These are phyloP conservation scores for Urocyon cinereoargenteus DNA, from an alignment of 2,797 vertebrate species.

Conservation along the genomic window DNA sequence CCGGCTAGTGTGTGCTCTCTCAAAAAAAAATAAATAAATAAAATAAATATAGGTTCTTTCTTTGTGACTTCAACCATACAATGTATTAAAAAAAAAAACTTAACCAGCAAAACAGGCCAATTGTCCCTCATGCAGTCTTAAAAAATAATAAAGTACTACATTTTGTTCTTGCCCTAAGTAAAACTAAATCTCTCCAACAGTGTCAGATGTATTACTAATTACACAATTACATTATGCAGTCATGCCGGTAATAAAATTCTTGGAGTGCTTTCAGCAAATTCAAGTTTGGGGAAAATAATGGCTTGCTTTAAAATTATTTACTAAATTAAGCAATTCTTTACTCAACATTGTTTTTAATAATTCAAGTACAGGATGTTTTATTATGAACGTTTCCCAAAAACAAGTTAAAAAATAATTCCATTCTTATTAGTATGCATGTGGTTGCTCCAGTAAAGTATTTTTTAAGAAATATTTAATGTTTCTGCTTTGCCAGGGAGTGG, in stretches of 20 bases:
- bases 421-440: constrained; percentile 34
- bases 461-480: constrained; percentile 30
- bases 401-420: constrained; percentile 38
- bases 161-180: constrained; percentile 81
- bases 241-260: constrained; percentile 85
- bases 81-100: neutral
- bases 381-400: constrained; percentile 68
- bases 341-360: constrained; percentile 82
- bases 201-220: constrained; percentile 89
- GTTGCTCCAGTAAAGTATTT: neutral
- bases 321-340: constrained; percentile 86
- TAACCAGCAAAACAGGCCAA: constrained; percentile 1
- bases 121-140: neutral
- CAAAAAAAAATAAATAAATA: neutral
- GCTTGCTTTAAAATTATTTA: constrained; percentile 84
- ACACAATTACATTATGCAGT: constrained; percentile 88
- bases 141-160: constrained; percentile 73
- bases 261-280: constrained; percentile 89
- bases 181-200: constrained; percentile 81
- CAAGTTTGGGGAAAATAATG: constrained; percentile 87
- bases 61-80: constrained; percentile 1
- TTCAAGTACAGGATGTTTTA: constrained; percentile 80
- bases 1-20: neutral
- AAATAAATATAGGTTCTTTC: neutral
- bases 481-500: neutral